Conservation (phyloP, 2,113 vertebrate genomes). For the Procavia capensis region DNA sequence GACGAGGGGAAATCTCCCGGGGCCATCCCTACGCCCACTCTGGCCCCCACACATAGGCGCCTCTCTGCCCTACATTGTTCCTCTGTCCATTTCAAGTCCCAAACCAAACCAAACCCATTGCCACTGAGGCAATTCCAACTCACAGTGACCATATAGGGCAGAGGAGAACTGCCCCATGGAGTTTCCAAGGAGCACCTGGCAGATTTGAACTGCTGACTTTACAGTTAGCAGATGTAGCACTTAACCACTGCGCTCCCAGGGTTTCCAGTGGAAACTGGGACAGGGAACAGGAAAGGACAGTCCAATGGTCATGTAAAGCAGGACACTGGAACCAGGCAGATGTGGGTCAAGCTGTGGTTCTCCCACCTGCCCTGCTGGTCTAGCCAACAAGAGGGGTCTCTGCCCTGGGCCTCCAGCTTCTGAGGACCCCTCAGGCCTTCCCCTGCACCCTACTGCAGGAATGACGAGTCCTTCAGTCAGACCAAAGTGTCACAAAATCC, state of each 20-base stretch:
- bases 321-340: background rate
- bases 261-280: background rate
- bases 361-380: background rate
- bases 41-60: background rate
- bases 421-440: rapidly evolving
- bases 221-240: too few relatives aligned
- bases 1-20: background rate
- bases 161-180: too few relatives aligned
- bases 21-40: background rate
- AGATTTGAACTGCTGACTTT: too few relatives aligned
- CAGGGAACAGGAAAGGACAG: background rate
- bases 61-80: background rate
- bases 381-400: background rate
- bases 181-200: too few relatives aligned
- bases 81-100: background rate
- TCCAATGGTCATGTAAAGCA: background rate
- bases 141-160: too few relatives aligned
- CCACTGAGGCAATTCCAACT: too few relatives aligned
- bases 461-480: background rate
- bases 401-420: background rate
- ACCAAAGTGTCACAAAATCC: background rate
- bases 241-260: too few relatives aligned
- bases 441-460: background rate
- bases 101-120: too few relatives aligned
- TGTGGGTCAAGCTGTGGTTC: background rate